These are phyloP conservation scores for Myotis vivesi DNA, from an alignment of 2,797 vertebrate genomes.

Conservation along the genomic window DNA sequence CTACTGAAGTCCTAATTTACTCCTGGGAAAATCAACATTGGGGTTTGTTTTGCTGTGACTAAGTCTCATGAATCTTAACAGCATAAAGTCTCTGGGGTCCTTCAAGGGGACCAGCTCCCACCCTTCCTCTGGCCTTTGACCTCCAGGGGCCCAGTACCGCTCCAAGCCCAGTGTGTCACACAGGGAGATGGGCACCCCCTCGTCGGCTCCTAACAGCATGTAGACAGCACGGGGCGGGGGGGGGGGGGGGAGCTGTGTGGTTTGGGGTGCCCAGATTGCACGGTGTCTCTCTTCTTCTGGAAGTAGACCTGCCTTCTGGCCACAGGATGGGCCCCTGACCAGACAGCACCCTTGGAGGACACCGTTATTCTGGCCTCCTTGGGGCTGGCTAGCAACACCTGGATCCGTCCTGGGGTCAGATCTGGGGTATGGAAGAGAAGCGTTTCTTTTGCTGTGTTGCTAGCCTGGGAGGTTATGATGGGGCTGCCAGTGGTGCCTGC, in stretches of 20 bases:
- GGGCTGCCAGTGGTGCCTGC: not conserved
- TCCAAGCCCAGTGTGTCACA: not conserved
- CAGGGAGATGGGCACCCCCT: too few relatives aligned
- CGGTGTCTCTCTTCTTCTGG: not conserved
- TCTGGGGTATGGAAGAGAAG: not conserved
- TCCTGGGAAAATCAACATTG: conserved; percentile 80
- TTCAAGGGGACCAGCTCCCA: not conserved
- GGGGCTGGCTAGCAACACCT: not conserved
- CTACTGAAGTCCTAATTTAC: conserved; percentile 80
- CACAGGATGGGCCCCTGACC: not conserved
- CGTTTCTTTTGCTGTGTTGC: not conserved
- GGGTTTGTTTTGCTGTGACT: conserved; percentile 59
- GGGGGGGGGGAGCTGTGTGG: not conserved
- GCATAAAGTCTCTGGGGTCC: not conserved
- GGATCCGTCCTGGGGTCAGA: not conserved
- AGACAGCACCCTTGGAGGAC: not conserved
- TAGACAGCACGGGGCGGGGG: too few relatives aligned
- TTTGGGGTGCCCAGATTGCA: not conserved
- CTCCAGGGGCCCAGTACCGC: not conserved
- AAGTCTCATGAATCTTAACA: conserved; percentile 61
- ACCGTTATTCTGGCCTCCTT: not conserved
- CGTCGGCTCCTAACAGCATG: accelerated
- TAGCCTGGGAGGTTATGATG: not conserved
- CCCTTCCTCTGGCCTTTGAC: not conserved
- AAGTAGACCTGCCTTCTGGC: not conserved